Evolutionary conservation across 2,888 invertebrate species (phyloP).

Genomic region (Drosophila affinis): DNA sequence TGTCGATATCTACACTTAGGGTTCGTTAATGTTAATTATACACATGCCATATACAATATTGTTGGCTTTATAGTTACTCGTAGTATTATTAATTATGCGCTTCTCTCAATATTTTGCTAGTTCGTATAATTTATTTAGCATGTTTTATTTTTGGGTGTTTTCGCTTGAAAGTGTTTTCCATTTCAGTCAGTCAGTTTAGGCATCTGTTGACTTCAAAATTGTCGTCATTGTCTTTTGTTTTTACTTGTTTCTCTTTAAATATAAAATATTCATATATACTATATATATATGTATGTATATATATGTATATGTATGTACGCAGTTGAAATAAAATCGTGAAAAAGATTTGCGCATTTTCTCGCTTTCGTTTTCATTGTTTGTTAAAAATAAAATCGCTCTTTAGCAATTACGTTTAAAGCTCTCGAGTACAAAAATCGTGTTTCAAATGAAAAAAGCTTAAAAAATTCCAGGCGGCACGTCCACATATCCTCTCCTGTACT

Average conservation of each 20-base stretch:
- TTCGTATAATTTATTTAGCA: conserved; percentile 43
- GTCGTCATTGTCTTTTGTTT: conserved; percentile 78
- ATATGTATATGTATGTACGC: conserved; percentile 37
- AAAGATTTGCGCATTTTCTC: conserved; percentile 16
- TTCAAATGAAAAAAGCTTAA: conserved; percentile 69
- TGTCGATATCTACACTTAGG: conserved; percentile 67
- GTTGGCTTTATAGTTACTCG: conserved; percentile 19
- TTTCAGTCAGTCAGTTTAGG: conserved; percentile 78
- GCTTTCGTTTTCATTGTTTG: conserved; percentile 23
- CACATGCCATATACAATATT: conserved; percentile 39
- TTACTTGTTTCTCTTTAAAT: conserved; percentile 41
- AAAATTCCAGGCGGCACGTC: conserved; percentile 55
- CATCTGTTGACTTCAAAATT: conserved; percentile 77
- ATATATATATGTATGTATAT: conserved; percentile 28
- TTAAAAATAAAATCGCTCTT: conserved; percentile 62
- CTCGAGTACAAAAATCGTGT: conserved; percentile 74
- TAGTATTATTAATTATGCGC: conserved; percentile 26
- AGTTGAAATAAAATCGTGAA: conserved; percentile 31
- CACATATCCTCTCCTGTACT: conserved; percentile 21
- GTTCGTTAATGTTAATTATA: conserved; percentile 58
- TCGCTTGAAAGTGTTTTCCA: conserved; percentile 51
- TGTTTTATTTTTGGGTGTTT: conserved; percentile 35
- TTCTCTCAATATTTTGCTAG: conserved; percentile 60
- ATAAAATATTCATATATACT: conserved; percentile 53
- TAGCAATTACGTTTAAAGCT: conserved; percentile 70